Conservation (phyloP, 2,113 vertebrate species). For the Epinephelus cyanopodus region DNA sequence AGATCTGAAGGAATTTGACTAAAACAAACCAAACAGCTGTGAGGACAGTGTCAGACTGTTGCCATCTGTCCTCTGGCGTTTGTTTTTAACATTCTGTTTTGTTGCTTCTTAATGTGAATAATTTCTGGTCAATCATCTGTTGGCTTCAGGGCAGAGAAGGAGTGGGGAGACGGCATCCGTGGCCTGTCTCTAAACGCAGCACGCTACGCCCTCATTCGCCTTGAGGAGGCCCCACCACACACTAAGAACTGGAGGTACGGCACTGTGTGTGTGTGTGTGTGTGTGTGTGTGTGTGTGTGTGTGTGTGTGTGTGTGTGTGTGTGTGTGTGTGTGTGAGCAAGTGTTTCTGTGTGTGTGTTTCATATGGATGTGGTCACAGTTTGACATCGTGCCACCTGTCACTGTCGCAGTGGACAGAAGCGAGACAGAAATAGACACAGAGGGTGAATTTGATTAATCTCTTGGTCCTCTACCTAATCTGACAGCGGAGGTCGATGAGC, state of each 20-base stretch:
- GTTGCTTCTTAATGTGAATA: neutral
- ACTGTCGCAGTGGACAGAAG: neutral
- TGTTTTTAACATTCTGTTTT: neutral
- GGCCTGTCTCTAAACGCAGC: conserved; percentile 96
- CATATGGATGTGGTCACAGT: neutral
- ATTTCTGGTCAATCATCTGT: neutral
- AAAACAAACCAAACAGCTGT: neutral
- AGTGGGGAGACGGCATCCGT: conserved; percentile 96
- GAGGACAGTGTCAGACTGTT: neutral
- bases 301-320: neutral
- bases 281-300: neutral
- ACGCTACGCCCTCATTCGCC: conserved; percentile 93
- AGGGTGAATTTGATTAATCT: conserved; percentile 59
- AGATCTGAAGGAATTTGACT: neutral
- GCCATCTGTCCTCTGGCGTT: neutral
- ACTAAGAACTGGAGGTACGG: conserved; percentile 98
- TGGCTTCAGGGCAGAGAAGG: conserved; percentile 92
- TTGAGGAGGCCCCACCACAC: conserved; percentile 93
- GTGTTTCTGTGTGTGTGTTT: neutral
- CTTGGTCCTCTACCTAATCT: conserved; percentile 61
- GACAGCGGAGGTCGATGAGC: conserved; percentile 37
- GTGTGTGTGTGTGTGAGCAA: neutral
- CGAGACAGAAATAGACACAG: conserved; percentile 42
- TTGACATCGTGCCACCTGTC: conserved; percentile 25
- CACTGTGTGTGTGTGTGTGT: neutral